Evolutionary conservation across 2,888 invertebrate species (phyloP), one percentile per base, ranked within the genome.

Genomic region (Lingula anatina): DNA sequence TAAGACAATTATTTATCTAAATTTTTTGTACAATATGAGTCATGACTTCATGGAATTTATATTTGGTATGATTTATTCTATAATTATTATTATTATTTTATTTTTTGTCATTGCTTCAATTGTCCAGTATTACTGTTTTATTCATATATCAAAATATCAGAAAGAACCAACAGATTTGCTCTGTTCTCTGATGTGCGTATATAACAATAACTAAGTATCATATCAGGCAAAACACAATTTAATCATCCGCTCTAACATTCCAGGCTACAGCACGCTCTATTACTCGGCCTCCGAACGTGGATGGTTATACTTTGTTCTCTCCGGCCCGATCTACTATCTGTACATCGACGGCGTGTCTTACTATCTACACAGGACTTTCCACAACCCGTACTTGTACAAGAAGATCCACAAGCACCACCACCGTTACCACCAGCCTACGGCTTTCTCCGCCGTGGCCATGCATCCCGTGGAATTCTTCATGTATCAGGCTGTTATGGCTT

Each of bases 371-470:
- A 80, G 86, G 0, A 61, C 84, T 53, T 86, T 85, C 73, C 87
- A 87, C 73, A 81, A 80, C 0, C 86, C 84, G 0, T 85, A 80
- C 73, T 71, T 87, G 37, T 64, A 62, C 47, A 84, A 84, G 68
- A 71, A 82, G 63, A 86, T 87, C 73, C 87, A 87, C 78, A 87
- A 87, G 73, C 75, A 85, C 0, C 87, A 87, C 65, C 87, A 87
- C 76, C 84, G 83, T 59, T 87, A 86, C 76, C 86, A 86, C 68
- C 85, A 86, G 67, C 87, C 87, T 0, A 87, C 87, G 0, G 86
- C 86, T 0, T 87, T 86, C 77, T 86, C 86, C 1, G 86, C 86
- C 1, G 85, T 85, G 0, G 87, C 87, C 41, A 85, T 87, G 62
- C 87, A 87, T 63, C 87, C 87, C 0, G 70, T 85, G 0, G 87